A percentile compares a stretch with the other conserved stretches of the same genome.
These are phyloP conservation scores for Pachypeltis micranthus DNA, from an alignment of 1,140 invertebrate species.

Conservation along the genomic window DNA sequence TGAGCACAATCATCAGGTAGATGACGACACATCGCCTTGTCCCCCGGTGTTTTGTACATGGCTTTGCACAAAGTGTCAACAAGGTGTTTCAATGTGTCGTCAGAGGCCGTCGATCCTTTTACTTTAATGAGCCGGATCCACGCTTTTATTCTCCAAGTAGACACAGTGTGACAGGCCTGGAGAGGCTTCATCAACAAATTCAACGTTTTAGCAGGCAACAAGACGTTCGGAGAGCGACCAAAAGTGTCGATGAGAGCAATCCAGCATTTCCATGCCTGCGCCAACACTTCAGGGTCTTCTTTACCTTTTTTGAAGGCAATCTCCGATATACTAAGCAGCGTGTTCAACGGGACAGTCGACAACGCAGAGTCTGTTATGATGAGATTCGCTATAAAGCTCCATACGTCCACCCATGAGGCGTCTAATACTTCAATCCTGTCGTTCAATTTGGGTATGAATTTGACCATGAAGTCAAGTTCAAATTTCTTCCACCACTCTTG, in stretches of 20 bases:
- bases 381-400: background rate
- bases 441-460: background rate
- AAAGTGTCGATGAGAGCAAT: background rate
- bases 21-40: background rate
- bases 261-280: background rate
- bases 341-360: background rate
- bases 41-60: background rate
- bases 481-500: background rate
- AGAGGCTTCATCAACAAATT: background rate
- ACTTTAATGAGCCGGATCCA: background rate
- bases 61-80: background rate
- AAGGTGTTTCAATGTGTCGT: background rate
- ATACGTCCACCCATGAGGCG: background rate
- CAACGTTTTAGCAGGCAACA: background rate
- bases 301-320: background rate
- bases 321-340: background rate
- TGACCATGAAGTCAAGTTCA: background rate
- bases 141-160: background rate
- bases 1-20: background rate
- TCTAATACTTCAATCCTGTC: background rate
- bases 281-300: background rate
- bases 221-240: background rate
- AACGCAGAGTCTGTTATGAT: background rate
- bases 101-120: background rate
- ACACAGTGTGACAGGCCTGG: background rate